Base-by-base conservation (phyloP, 2,113 vertebrate species). In the Apodemus speciosus region DNA sequence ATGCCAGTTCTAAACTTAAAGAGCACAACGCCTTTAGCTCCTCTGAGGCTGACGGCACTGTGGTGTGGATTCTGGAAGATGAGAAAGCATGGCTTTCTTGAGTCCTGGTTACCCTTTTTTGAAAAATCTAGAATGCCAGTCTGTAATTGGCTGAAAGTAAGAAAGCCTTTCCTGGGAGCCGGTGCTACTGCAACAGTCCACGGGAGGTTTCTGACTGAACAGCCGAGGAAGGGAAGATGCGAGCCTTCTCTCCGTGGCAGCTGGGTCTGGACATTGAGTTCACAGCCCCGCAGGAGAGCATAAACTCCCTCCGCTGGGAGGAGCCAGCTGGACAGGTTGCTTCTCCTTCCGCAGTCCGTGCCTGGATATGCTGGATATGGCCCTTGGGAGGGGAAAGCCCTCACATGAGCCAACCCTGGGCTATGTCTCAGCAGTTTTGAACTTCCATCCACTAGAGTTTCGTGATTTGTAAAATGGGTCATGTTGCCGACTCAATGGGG, bases 71-170 rank as follows among this genome's bases (percentile, higher is more conserved):
- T 20, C 2, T 40, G 49, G 49, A 71, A 92, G 81, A 93, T 27
- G 53, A 69, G 51, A 88, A 0, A 87, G 60, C 49, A 62, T 40
- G 81, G 32, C 51, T 94, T 94, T 92, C 46, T n/a, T n/a, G 81
- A 73, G 14, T 93, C 85, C 46, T 83, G 16, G 85, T 71, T 90
- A 90, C 6, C 3, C 18, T 88, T 76, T 56, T 87, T 18, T 56
- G 16, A 68, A 62, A 71, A 60, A 21, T 77, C 51, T 83, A 30
- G 18, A 95, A 73, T 88, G 56, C 56, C 32, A 88, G 81, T 60
- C 60, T 93, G 60, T 90, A 49, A 68, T 83, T 88, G 69, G 30
- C 46, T 62, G 81, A 94, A 68, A 83, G 43, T 89, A 86, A 94
- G 76, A 72, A 49, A n/a, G 71, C 25, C 16, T 58, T 56, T 7